A percentile compares a stretch with the other conserved stretches of the same genome.
Evolutionary conservation across 2,797 vertebrate species (phyloP).

Genomic region (Malurus leucopterus): DNA sequence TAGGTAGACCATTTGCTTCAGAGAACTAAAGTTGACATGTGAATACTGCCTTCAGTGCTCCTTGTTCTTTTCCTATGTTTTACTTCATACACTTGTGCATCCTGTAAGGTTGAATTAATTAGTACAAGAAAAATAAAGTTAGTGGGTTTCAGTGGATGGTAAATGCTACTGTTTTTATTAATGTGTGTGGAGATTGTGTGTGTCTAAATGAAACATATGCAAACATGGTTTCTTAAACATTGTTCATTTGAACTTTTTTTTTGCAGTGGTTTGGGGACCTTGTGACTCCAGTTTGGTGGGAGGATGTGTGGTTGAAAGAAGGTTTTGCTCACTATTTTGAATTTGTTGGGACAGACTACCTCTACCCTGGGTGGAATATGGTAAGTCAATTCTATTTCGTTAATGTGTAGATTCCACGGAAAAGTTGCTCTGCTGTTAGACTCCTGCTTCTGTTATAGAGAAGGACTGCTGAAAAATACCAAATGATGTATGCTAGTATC

Average conservation of each 20-base stretch:
- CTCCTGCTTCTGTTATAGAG: neutral
- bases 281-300: slow-evolving; percentile 97
- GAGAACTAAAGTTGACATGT: neutral
- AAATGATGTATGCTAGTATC: slow-evolving; percentile 8
- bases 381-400: slow-evolving; percentile 69
- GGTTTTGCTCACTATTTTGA: slow-evolving; percentile 98
- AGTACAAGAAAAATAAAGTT: neutral
- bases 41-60: neutral
- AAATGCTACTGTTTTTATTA: neutral
- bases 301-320: slow-evolving; percentile 97
- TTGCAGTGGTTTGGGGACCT: slow-evolving; percentile 96
- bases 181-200: neutral
- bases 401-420: neutral
- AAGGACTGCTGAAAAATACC: slow-evolving; percentile 6
- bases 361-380: slow-evolving; percentile 97
- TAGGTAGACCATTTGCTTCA: neutral
- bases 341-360: slow-evolving; percentile 94
- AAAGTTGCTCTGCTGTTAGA: neutral
- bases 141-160: neutral
- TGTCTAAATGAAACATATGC: neutral
- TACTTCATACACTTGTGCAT: neutral
- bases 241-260: slow-evolving; percentile 31
- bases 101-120: neutral
- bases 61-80: neutral
- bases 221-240: neutral